Conservation (phyloP, 2,113 vertebrate species). For the Rhodinocichla rosea region DNA sequence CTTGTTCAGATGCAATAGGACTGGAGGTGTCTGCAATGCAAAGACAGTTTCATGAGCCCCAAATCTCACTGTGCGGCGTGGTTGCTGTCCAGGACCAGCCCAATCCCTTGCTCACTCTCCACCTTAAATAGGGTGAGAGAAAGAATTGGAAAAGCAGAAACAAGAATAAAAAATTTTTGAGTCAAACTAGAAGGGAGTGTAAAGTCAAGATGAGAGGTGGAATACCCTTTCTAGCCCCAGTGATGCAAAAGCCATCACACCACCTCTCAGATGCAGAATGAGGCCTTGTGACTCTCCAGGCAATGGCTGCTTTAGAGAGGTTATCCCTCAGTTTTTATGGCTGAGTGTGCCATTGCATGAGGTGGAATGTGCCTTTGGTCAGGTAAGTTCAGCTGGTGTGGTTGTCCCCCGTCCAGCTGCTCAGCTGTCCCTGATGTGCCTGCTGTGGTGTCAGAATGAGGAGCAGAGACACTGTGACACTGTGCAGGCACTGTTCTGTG, state of each 20-base stretch:
- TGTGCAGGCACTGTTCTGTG: not conserved
- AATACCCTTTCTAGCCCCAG: not conserved
- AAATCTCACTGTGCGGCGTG: not conserved
- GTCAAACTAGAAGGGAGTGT: not conserved
- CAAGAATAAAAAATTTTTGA: not conserved
- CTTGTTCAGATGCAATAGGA: not conserved
- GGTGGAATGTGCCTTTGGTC: not conserved
- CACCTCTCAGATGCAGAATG: not conserved
- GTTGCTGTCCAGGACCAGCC: not conserved
- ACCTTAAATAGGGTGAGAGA: not conserved
- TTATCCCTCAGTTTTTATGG: not conserved
- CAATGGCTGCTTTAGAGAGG: not conserved
- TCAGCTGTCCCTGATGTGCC: not conserved
- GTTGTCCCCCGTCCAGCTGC: not conserved
- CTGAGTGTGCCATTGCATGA: accelerated
- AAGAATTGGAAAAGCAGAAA: not conserved
- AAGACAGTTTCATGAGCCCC: not conserved
- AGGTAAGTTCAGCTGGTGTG: not conserved
- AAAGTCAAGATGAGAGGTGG: not conserved
- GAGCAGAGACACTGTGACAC: not conserved
- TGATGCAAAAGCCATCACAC: not conserved
- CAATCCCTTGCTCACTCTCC: not conserved
- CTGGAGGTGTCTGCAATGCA: not conserved
- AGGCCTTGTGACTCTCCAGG: not conserved
- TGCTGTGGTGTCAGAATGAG: accelerated